These are phyloP conservation scores for Rhinolophus ferrumequinum DNA, from an alignment of 2,113 vertebrate genomes.

Conservation along the genomic window DNA sequence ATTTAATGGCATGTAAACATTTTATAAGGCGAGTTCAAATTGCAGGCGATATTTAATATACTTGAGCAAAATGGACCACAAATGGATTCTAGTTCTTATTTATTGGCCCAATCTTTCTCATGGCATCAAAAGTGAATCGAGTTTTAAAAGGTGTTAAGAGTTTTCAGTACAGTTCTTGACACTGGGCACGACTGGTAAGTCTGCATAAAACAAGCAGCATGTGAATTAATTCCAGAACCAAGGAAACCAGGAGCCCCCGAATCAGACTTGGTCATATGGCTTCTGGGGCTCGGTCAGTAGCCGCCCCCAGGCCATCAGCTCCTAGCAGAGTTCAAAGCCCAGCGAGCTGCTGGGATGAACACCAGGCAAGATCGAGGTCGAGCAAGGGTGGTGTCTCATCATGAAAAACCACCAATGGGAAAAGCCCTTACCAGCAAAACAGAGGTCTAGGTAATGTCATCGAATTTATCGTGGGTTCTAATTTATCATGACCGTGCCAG, in stretches of 20 bases:
- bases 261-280: conserved; percentile 64
- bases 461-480: too few relatives aligned
- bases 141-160: conserved; percentile 89
- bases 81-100: conserved; percentile 86
- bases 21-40: conserved; percentile 89
- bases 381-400: not conserved
- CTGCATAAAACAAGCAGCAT: conserved; percentile 79
- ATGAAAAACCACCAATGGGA: not conserved
- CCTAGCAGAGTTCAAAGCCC: not conserved
- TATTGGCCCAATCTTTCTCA: conserved; percentile 84
- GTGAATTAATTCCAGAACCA: conserved; percentile 86
- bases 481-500: not conserved
- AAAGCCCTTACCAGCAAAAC: not conserved
- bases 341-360: not conserved
- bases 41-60: conserved; percentile 87
- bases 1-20: conserved; percentile 90
- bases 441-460: not conserved
- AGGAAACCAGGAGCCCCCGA: conserved; percentile 56
- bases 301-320: not conserved
- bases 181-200: conserved; percentile 81
- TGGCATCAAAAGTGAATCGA: conserved; percentile 84
- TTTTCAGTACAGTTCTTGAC: conserved; percentile 87
- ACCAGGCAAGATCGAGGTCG: accelerated
- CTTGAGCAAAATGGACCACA: conserved; percentile 86
- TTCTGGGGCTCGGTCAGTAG: not conserved